Evolutionary conservation across 2,888 invertebrate genomes (phyloP).

Genomic region (Pyrrhosoma nymphula): DNA sequence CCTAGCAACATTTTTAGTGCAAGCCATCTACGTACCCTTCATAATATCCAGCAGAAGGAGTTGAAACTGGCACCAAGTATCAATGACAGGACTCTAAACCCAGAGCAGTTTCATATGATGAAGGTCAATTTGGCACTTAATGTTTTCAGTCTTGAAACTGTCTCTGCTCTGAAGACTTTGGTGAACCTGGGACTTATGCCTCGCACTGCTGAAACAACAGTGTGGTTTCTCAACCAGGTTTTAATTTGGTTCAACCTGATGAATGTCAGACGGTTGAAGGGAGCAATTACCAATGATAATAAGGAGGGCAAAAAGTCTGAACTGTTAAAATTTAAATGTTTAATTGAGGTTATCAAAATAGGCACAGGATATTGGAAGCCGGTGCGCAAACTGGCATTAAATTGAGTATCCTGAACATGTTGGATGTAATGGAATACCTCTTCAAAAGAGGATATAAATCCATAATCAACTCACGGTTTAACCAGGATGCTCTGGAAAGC

Average conservation of each 20-base stretch:
- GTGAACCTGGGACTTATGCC: background rate
- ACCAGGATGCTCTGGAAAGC: background rate
- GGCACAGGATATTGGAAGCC: background rate
- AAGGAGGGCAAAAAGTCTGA: too few relatives aligned
- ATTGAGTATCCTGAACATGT: background rate
- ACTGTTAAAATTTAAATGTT: too few relatives aligned
- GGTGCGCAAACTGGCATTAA: background rate
- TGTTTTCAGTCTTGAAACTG: conserved; percentile 45
- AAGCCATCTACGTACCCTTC: too few relatives aligned
- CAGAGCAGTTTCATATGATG: background rate
- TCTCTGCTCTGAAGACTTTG: conserved; percentile 36
- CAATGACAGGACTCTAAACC: background rate
- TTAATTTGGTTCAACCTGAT: background rate
- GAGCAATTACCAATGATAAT: background rate
- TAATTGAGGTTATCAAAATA: too few relatives aligned
- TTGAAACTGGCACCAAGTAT: conserved; percentile 56
- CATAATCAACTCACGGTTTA: background rate
- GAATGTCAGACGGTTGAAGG: background rate
- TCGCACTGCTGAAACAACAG: background rate
- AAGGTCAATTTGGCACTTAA: conserved; percentile 33
- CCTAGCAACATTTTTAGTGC: background rate
- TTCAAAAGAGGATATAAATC: too few relatives aligned
- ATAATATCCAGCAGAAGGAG: background rate
- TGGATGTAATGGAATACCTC: too few relatives aligned
- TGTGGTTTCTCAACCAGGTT: background rate